Percentiles rank a stretch among this genome's conserved stretches.
These are phyloP conservation scores for Drosophila imparisetae DNA, from an alignment of 2,888 invertebrate species.

Conservation along the genomic window DNA sequence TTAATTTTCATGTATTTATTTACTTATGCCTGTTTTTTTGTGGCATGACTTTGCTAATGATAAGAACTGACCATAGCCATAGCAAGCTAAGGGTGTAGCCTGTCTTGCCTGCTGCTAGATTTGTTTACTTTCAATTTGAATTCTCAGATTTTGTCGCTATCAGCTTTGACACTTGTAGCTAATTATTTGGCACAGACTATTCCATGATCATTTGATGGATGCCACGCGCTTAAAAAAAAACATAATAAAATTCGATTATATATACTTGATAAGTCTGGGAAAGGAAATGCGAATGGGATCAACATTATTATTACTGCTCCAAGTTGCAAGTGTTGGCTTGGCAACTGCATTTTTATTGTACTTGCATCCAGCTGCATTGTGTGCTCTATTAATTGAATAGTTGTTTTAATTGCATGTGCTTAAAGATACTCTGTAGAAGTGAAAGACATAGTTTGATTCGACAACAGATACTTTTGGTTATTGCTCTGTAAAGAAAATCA, in stretches of 20 bases:
- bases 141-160: constrained; percentile 24
- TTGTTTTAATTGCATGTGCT: background rate
- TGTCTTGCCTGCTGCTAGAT: background rate
- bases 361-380: constrained; percentile 1
- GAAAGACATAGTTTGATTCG: background rate
- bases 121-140: background rate
- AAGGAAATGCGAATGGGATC: constrained; percentile 10
- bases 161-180: constrained; percentile 41
- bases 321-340: constrained; percentile 15
- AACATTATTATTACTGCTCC: background rate
- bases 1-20: constrained; percentile 5
- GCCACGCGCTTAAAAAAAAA: constrained; percentile 49
- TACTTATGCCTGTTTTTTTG: constrained; percentile 4
- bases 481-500: background rate
- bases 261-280: constrained; percentile 39
- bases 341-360: constrained; percentile 28
- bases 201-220: constrained; percentile 35
- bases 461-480: background rate
- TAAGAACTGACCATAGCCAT: constrained; percentile 33
- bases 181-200: constrained; percentile 50
- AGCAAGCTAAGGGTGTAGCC: constrained; percentile 5
- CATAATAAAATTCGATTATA: constrained; percentile 7
- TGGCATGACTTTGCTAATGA: constrained; percentile 17
- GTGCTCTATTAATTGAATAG: constrained; percentile 3
- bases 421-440: background rate